Base-by-base conservation (phyloP, 2,888 invertebrate species). In the Trisateles emortualis region DNA sequence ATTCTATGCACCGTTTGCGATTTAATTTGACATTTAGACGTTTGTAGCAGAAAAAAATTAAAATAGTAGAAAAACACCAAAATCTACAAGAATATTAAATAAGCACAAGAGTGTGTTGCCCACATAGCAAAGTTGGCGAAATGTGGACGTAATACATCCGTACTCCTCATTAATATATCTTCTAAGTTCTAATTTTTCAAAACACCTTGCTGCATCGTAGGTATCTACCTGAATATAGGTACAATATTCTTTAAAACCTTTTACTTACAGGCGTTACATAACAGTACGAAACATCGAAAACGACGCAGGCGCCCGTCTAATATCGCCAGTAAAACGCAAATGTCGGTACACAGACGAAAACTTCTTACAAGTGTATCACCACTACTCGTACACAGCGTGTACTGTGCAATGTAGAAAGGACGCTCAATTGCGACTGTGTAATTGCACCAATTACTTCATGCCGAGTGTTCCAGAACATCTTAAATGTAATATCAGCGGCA, bases 261-360 rank as follows among this genome's bases (percentile, higher is more conserved):
- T n/a, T n/a, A 32, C 14, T 49, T 44, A n/a, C 69, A 94, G 94
- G 10, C 94, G 94, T 9, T 88, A 86, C 53, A 93, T 95, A 51
- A 87, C 94, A 1, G 88, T 94, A 56, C 88, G 92, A 9, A 94
- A 96, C 68, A 95, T 96, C 42, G 95, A 95, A 68, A 96, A 96
- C 78, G 95, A 96, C 68, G 93, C 93, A 1, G 95, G 94, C 56
- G 95, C 95, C 0, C 93, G 94, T 1, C 88, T 93, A 47, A 94
- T 96, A 2, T 88, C 94, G 13, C 93, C 96, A 0, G 81, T 87
- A 4, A 96, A 96, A 78, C 93, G 97, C n/a, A 95, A 95, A 76
- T 97, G 97, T 77, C 95, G 96, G 2, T 97, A 96, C 72, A 93
- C 93, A 0, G 94, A 96, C 60, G 97, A 97, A 81, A 93, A 94